Evolutionary conservation across 2,797 vertebrate species (phyloP).

Genomic region (Anabas testudineus): DNA sequence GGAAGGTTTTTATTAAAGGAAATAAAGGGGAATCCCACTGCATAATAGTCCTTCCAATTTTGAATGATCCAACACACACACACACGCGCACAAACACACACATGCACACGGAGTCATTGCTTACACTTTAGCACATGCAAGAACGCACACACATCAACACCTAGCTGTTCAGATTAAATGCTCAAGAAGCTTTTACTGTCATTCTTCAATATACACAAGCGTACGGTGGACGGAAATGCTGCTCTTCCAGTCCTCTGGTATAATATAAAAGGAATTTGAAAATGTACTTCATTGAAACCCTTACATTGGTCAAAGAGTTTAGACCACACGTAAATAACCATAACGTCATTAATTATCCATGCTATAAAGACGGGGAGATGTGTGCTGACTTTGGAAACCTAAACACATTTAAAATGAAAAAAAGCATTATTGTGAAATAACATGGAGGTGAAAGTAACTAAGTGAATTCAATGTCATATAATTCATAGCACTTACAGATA

Average conservation of each 20-base stretch:
- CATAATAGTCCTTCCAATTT: neutral
- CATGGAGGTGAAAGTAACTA: slow-evolving; percentile 55
- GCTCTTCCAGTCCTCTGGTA: too few species aligned
- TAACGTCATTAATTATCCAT: neutral
- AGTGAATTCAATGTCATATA: slow-evolving; percentile 38
- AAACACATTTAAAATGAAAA: slow-evolving; percentile 63
- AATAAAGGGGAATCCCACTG: neutral
- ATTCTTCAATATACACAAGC: too few species aligned
- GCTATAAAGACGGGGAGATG: neutral
- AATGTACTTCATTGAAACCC: neutral
- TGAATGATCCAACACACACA: too few species aligned
- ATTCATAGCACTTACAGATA: slow-evolving; percentile 63
- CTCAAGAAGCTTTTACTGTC: too few species aligned
- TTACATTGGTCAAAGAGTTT: neutral
- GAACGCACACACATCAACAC: too few species aligned
- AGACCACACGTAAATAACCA: neutral
- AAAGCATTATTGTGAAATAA: slow-evolving; percentile 51
- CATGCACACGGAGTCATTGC: too few species aligned
- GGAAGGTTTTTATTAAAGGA: neutral
- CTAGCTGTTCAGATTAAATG: too few species aligned
- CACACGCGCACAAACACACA: too few species aligned
- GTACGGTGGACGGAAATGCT: too few species aligned
- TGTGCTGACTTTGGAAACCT: slow-evolving; percentile 48
- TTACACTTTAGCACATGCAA: too few species aligned
- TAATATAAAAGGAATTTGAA: neutral